These are phyloP conservation scores for Bombus ignitus DNA, from an alignment of 1,140 invertebrate genomes.

Conservation along the genomic window DNA sequence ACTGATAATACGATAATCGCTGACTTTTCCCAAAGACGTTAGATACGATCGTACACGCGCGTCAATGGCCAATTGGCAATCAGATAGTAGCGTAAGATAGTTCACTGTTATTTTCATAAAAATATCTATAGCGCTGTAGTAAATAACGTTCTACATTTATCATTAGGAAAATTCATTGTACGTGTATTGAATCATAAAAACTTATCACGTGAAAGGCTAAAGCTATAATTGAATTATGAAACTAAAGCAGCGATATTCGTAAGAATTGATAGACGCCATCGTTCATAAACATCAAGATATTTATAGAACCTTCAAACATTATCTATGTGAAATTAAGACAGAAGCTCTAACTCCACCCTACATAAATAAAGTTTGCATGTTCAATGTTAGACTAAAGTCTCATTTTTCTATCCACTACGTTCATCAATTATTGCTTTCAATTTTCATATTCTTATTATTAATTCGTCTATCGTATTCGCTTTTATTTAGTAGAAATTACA, in stretches of 20 bases:
- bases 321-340: background rate
- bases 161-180: background rate
- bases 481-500: too few species aligned
- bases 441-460: too few species aligned
- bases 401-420: background rate
- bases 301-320: background rate
- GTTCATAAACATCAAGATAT: background rate
- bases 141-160: background rate
- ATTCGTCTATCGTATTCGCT: too few species aligned
- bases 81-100: background rate
- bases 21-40: background rate
- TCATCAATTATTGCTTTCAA: background rate
- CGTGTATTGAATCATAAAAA: background rate
- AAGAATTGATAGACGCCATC: background rate
- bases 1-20: slow-evolving; percentile 9
- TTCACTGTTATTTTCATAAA: background rate
- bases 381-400: background rate
- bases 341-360: background rate
- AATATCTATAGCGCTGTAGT: background rate
- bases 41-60: background rate
- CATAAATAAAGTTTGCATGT: background rate
- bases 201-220: background rate
- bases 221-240: background rate
- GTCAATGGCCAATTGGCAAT: background rate
- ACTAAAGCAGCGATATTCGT: background rate